A percentile compares a stretch with the other conserved stretches of the same genome.
Evolutionary conservation across 2,888 invertebrate species (phyloP).

Genomic region (Pediacus dermestoides): DNA sequence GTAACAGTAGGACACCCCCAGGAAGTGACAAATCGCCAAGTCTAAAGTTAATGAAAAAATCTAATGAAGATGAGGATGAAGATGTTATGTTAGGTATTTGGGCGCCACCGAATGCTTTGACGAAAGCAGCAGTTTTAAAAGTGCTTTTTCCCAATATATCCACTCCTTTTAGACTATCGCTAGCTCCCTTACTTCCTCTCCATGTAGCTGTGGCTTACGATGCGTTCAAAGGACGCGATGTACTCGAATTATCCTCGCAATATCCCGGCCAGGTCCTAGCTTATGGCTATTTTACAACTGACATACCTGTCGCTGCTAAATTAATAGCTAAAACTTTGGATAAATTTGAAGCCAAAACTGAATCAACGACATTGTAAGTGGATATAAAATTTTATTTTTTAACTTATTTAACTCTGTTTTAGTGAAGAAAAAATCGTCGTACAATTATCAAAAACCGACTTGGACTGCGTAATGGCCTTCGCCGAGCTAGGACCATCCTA

Average conservation of each 20-base stretch:
- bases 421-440: constrained; percentile 68
- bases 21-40: constrained; percentile 39
- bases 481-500: constrained; percentile 64
- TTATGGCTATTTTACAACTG: constrained; percentile 68
- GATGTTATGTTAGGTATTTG: constrained; percentile 44
- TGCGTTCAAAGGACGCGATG: constrained; percentile 63
- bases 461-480: constrained; percentile 62
- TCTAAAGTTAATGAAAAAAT: constrained; percentile 23
- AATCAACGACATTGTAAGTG: constrained; percentile 55
- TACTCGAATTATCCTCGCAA: constrained; percentile 53
- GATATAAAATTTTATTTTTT: not conserved
- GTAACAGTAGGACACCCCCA: constrained; percentile 37
- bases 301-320: constrained; percentile 56
- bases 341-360: constrained; percentile 57
- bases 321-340: constrained; percentile 62
- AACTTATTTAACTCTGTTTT: constrained; percentile 23
- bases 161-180: constrained; percentile 56
- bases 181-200: constrained; percentile 59
- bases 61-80: constrained; percentile 13
- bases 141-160: constrained; percentile 52
- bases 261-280: constrained; percentile 56
- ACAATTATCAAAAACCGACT: constrained; percentile 62
- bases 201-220: constrained; percentile 67
- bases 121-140: constrained; percentile 47
- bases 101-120: constrained; percentile 47